These are phyloP conservation scores for Choristoneura rosaceana DNA, from an alignment of 2,888 invertebrate species.

Conservation along the genomic window DNA sequence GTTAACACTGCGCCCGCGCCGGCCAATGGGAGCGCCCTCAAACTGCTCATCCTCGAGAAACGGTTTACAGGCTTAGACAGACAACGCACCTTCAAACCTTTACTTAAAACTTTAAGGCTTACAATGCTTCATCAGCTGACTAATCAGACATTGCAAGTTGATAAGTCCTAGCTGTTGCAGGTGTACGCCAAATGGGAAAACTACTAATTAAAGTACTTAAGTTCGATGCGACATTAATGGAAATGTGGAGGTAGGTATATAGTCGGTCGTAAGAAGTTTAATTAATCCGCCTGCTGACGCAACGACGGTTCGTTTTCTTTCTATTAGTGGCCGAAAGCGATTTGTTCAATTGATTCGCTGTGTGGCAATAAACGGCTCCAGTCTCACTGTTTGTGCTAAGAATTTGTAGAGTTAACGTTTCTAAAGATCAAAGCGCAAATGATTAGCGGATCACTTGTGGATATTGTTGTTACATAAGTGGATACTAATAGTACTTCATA, in stretches of 20 bases:
- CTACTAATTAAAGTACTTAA: conserved; percentile 81
- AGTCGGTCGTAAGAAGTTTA: conserved; percentile 74
- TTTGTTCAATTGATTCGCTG: conserved; percentile 77
- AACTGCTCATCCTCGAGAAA: conserved; percentile 68
- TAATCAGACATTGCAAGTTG: conserved; percentile 60
- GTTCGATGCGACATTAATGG: conserved; percentile 69
- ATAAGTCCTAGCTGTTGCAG: conserved; percentile 77
- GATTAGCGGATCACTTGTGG: conserved; percentile 77
- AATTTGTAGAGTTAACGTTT: conserved; percentile 78
- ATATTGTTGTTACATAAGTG: conserved; percentile 75
- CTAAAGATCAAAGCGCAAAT: conserved; percentile 71
- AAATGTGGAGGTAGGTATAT: conserved; percentile 56
- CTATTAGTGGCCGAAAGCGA: conserved; percentile 73
- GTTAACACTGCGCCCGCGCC: conserved; percentile 71
- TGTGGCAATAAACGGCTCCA: conserved; percentile 70
- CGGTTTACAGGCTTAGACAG: conserved; percentile 51
- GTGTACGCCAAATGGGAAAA: conserved; percentile 79
- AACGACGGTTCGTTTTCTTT: conserved; percentile 74
- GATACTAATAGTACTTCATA: conserved; percentile 67
- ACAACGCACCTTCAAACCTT: conserved; percentile 56
- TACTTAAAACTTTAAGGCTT: conserved; percentile 60
- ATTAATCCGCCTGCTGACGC: conserved; percentile 78
- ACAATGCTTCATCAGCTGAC: conserved; percentile 52
- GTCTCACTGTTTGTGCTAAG: conserved; percentile 72
- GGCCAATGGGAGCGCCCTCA: conserved; percentile 72